phyloP scores from a whole-genome alignment of 2,797 vertebrate genomes.

The Leptodactylus fallax region DNA sequence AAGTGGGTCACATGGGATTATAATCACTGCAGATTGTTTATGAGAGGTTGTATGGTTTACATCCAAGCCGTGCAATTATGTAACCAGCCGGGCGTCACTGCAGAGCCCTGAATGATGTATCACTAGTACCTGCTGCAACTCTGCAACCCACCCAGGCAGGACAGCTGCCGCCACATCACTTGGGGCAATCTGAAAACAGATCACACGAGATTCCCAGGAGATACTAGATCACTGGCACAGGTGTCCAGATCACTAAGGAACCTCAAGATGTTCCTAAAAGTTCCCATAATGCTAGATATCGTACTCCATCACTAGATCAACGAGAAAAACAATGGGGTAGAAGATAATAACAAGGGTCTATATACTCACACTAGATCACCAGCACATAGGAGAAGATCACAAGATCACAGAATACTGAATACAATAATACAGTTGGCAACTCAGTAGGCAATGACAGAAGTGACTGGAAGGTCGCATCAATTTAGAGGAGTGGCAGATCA shows the following conservation, averaged over 20 bases:
- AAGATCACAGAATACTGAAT: neutral
- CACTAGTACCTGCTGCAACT: neutral
- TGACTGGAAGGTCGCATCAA: neutral
- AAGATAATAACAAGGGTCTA: too few relatives aligned
- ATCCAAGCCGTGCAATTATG: neutral
- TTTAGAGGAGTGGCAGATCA: neutral
- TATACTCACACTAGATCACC: neutral
- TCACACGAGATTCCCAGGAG: neutral
- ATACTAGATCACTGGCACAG: neutral
- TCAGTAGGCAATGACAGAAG: neutral
- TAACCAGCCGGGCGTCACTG: neutral
- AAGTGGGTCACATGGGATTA: slow-evolving; percentile 22
- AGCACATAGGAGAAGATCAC: neutral
- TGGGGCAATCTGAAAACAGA: neutral
- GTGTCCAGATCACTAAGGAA: neutral
- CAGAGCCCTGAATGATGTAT: neutral
- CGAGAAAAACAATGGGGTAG: too few relatives aligned
- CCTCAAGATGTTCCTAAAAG: neutral
- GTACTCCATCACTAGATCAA: neutral
- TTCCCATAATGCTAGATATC: neutral
- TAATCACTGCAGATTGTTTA: neutral
- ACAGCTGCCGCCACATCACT: neutral
- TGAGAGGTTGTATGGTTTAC: neutral
- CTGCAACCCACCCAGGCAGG: neutral
- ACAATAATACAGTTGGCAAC: neutral